Evolutionary conservation across 2,113 vertebrate species (phyloP), one percentile per base, ranked within the genome.

Genomic region (Chaetura pelagica): DNA sequence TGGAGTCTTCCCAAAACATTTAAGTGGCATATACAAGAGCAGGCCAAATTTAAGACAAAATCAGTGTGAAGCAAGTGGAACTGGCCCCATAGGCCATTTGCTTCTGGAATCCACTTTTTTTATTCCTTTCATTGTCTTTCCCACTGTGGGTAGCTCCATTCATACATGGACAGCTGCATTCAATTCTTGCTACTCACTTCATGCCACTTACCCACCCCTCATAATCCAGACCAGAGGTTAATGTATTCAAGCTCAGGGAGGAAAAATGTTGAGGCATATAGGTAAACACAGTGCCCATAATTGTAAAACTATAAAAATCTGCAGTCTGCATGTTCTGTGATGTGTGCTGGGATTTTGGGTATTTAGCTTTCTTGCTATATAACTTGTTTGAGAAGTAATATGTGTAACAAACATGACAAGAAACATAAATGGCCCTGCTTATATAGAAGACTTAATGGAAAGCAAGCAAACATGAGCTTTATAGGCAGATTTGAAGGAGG

Each of bases 141-240:
- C 89, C 91, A 19, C 96, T 57, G 81, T 95, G 93, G 89, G 94
- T 95, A 95, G 93, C 84, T 89, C 93, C 89, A 95, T 96, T 97
- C 89, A 95, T 64, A 89, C 0, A 0, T 84, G 93, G 93, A 95
- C 94, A 94, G 94, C 95, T 95, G 94, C 87, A 95, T 96, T 96
- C 81, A 95, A 76, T 84, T 87, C 87, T 82, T 69, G 73, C 77
- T 95, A 94, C 94, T 95, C 84, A 19, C 93, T 96, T 96, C 95
- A 95, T 95, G 96, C 96, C 93, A 75, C 86, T 96, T 94, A 93
- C 69, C 72, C 90, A 92, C 79, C 61, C 90, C 73, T 94, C 95
- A 46, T 89, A 92, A 92, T 94, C 95, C 87, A 92, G 91, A 92
- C 34, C 93, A 95, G 93, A 84, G 93, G 89, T 96, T 93, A 97